Evolutionary conservation across 2,797 vertebrate genomes (phyloP), one percentile per base, ranked within the genome.

Genomic region (Holocentrus rufus): DNA sequence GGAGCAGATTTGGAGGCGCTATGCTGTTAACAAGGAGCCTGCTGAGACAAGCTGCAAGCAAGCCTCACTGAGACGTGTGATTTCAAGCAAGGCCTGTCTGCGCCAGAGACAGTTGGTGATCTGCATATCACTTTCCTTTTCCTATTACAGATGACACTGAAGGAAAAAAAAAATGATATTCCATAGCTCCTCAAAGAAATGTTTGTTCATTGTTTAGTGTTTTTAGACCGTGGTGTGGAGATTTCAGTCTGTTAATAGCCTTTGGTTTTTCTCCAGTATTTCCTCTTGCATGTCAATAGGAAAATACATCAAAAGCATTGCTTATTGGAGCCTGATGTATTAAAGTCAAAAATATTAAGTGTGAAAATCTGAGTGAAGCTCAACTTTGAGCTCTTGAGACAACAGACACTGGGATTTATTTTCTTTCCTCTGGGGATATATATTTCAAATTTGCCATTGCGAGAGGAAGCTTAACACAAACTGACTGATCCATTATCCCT

Each of bases 21-120:
- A 91, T 88, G 74, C 84, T 83, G 89, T 92, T 93, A 92, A 93
- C 89, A 89, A 91, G 91, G 65, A 86, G 64, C 85, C 86, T 87
- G 90, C 86, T 84, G 88, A 83, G 85, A 89, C 87, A 77, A 85
- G 88, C 85, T 86, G 89, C 18, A 58, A 89, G 84, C 80, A 81
- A 81, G 57, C 65, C 0, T 31, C 60, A 57, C 23, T 0, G 72
- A 85, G 71, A 91, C 30, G 84, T 91, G 90, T 69, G 76, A 90
- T 83, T 86, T 90, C 87, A 75, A 81, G 81, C 87, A 54, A 63
- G 79, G 80, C 59, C 83, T 72, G 75, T 50, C 61, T 5, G 47
- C 69, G 79, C 77, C 77, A 87, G 15, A 59, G 84, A 80, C 89
- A 84, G 80, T 69, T 75, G 56, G 76, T 79, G 82, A 84, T 87